Percentiles rank a stretch among this genome's conserved stretches.
Evolutionary conservation across 2,888 invertebrate genomes (phyloP).

Genomic region (Aphidius colemani): DNA sequence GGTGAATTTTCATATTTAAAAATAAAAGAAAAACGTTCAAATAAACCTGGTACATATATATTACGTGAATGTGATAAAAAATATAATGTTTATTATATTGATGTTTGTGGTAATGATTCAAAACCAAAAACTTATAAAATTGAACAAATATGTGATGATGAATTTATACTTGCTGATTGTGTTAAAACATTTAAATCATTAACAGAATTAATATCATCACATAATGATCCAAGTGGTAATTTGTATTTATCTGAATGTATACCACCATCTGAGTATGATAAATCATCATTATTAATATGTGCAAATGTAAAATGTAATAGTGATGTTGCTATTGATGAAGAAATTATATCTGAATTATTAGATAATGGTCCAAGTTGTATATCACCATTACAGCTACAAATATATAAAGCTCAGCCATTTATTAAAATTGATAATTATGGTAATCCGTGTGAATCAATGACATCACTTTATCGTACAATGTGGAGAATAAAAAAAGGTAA

Average conservation of each 20-base stretch:
- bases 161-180: constrained; percentile 63
- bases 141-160: constrained; percentile 64
- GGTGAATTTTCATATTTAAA: constrained; percentile 85
- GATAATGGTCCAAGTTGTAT: constrained; percentile 68
- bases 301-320: constrained; percentile 65
- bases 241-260: constrained; percentile 76
- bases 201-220: constrained; percentile 67
- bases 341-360: constrained; percentile 58
- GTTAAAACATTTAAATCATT: constrained; percentile 65
- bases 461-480: constrained; percentile 68
- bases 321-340: constrained; percentile 65
- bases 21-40: constrained; percentile 77
- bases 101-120: constrained; percentile 74
- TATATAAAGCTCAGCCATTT: constrained; percentile 67
- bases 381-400: constrained; percentile 70
- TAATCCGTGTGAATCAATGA: constrained; percentile 39
- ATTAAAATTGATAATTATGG: constrained; percentile 41
- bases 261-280: constrained; percentile 86
- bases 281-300: constrained; percentile 72
- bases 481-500: constrained; percentile 79
- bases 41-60: constrained; percentile 79
- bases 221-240: constrained; percentile 66
- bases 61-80: constrained; percentile 80
- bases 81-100: constrained; percentile 81
- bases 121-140: constrained; percentile 51